Evolutionary conservation across 2,113 vertebrate species (phyloP).

Genomic region (Onychostoma macrolepis): DNA sequence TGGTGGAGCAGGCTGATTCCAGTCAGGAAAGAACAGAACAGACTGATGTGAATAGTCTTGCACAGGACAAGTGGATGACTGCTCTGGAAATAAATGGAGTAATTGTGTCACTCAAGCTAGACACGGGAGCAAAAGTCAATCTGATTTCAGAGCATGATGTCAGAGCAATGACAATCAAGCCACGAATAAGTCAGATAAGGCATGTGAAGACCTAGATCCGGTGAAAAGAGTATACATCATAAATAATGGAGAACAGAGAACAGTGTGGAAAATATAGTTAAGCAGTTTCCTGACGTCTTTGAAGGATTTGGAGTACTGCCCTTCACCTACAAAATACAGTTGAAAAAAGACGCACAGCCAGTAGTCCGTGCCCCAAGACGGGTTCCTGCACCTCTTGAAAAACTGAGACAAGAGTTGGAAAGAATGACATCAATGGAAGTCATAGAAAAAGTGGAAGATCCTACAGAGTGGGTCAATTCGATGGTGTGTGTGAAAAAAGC

Average conservation of each 20-base stretch:
- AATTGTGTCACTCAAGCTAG: slow-evolving; percentile 15
- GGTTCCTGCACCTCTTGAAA: background rate
- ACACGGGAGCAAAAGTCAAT: slow-evolving; percentile 47
- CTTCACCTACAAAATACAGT: slow-evolving; percentile 40
- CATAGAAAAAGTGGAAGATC: slow-evolving; percentile 30
- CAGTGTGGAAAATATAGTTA: background rate
- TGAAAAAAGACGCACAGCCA: slow-evolving; percentile 29
- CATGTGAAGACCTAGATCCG: slow-evolving; percentile 28
- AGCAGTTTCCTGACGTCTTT: slow-evolving; percentile 18
- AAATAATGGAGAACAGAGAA: background rate
- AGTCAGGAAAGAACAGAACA: slow-evolving; percentile 1
- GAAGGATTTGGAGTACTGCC: slow-evolving; percentile 35
- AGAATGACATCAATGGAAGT: slow-evolving; percentile 29
- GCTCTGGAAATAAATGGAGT: slow-evolving; percentile 12
- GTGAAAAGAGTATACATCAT: slow-evolving; percentile 39
- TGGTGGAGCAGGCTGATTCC: background rate
- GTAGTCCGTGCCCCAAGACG: slow-evolving; percentile 35
- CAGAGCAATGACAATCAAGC: slow-evolving; percentile 35
- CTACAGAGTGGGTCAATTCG: slow-evolving; percentile 32
- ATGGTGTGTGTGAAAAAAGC: slow-evolving; percentile 17
- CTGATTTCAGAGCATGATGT: slow-evolving; percentile 26
- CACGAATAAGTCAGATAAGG: slow-evolving; percentile 5
- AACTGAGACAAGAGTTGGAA: slow-evolving; percentile 34
- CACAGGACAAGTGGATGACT: slow-evolving; percentile 26
- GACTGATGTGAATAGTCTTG: slow-evolving; percentile 15